These are phyloP conservation scores for Cyanistes caeruleus DNA, from an alignment of 2,113 vertebrate species.

Conservation along the genomic window DNA sequence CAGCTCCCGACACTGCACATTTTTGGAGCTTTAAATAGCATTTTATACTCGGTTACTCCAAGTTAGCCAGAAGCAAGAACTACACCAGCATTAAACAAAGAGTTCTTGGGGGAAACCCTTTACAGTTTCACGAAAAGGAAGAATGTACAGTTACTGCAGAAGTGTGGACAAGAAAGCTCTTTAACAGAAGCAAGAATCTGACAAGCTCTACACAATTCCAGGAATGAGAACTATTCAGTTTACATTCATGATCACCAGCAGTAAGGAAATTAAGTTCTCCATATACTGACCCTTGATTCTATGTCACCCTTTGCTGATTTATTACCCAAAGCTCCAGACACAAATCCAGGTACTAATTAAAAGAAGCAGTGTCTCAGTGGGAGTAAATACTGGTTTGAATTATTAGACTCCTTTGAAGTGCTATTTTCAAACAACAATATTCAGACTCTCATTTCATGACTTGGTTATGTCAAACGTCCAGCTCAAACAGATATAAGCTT, in stretches of 20 bases:
- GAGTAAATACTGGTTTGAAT: conserved; percentile 53
- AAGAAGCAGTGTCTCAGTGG: conserved; percentile 20
- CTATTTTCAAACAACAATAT: conserved; percentile 3
- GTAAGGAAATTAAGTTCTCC: neutral
- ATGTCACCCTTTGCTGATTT: conserved; percentile 14
- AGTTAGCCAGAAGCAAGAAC: neutral
- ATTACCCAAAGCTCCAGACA: conserved; percentile 8
- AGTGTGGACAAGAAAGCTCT: neutral
- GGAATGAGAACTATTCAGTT: conserved; percentile 5
- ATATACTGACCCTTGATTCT: neutral
- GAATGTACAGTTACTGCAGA: neutral
- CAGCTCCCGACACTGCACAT: neutral
- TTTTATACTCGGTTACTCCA: neutral
- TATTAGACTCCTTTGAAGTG: conserved; percentile 35
- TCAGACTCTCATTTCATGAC: neutral
- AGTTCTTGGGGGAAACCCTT: neutral
- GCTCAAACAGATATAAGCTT: neutral
- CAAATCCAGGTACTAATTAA: conserved; percentile 50
- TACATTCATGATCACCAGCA: neutral
- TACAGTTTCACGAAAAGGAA: neutral
- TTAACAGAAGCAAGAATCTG: neutral
- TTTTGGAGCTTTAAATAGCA: neutral
- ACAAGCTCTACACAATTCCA: neutral
- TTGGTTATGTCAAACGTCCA: neutral
- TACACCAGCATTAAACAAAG: neutral